Base-by-base conservation (phyloP, 2,888 invertebrate genomes). In the Spatulosminthurus flaviceps region DNA sequence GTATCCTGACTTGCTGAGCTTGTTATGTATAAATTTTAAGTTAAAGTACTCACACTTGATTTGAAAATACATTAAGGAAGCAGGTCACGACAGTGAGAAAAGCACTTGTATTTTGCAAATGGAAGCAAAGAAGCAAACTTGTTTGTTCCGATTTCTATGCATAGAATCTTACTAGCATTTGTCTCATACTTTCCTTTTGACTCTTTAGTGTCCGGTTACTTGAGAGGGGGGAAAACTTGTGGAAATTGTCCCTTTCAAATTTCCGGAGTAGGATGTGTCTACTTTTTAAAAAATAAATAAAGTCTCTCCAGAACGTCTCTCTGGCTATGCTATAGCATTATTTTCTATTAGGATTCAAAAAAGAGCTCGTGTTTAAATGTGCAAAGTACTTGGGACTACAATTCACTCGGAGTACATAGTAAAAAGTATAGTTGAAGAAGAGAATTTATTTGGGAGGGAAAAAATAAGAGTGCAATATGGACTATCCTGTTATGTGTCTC, bases 71-170 rank as follows among this genome's bases (percentile, higher is more conserved):
- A 34, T 34, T 9, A 34, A 34, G 34, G 51, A 51, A 51, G 51
- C 51, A 51, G 51, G 51, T 51, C 51, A 51, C 51, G 51, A 51
- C 51, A 11, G 16, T 51, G 51, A 19, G 41, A 41, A 5, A 5
- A 19, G 51, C 51, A n/a, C n/a, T 51, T 51, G 51, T 2, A 19
- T 51, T 4, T 4, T 9, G 19, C n/a, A 51, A 19, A n/a, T n/a
- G n/a, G n/a, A n/a, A n/a, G n/a, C n/a, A n/a, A n/a, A 7, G 41
- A 19, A 51, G 2, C n/a, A 51, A n/a, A 51, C 51, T 51, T 51
- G 51, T n/a, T 51, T 51, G 51, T 13, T 19, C 51, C n/a, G 51
- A 51, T 51, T 51, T n/a, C 51, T 51, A 51, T 51, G 51, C 51
- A 51, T 51, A 51, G 51, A 1, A 51, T 51, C 51, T 11, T 51